Conservation (phyloP, 2,888 invertebrate genomes). For the Heteromurus nitidus region DNA sequence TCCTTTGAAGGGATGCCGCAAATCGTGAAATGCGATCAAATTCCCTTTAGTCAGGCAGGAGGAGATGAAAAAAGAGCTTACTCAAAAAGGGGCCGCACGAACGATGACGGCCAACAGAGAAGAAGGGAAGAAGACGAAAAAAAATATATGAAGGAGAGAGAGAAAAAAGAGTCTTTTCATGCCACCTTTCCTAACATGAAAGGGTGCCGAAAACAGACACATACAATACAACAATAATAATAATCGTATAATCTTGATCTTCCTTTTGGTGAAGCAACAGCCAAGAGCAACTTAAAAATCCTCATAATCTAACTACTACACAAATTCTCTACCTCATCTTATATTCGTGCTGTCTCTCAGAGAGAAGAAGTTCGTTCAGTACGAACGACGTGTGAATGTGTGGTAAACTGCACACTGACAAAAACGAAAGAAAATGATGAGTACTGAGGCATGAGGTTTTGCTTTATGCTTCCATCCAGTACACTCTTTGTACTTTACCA, state of each 20-base stretch:
- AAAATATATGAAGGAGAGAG: conserved; percentile 46
- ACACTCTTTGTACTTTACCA: no score
- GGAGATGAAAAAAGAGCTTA: conserved; percentile 45
- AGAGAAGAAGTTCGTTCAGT: no score
- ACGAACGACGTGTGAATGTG: no score
- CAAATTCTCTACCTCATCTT: not conserved
- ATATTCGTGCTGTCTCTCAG: no score
- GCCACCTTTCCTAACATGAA: conserved; percentile 70
- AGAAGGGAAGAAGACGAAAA: conserved; percentile 37
- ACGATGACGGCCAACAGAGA: conserved; percentile 49
- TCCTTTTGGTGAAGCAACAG: conserved; percentile 57
- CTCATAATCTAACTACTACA: conserved; percentile 17
- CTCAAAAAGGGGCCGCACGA: conserved; percentile 65
- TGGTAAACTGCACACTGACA: no score
- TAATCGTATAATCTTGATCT: conserved; percentile 62
- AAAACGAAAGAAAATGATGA: no score
- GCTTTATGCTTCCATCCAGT: no score
- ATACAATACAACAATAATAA: conserved; percentile 62
- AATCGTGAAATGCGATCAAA: conserved; percentile 73
- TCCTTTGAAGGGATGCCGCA: conserved; percentile 71
- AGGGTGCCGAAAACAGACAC: conserved; percentile 70
- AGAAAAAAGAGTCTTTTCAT: conserved; percentile 70
- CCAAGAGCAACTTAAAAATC: conserved; percentile 35
- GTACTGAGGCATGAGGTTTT: no score
- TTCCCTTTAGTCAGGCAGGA: conserved; percentile 60